phyloP scores from a whole-genome alignment of 2,113 vertebrate species.

The Amphiprion percula region DNA sequence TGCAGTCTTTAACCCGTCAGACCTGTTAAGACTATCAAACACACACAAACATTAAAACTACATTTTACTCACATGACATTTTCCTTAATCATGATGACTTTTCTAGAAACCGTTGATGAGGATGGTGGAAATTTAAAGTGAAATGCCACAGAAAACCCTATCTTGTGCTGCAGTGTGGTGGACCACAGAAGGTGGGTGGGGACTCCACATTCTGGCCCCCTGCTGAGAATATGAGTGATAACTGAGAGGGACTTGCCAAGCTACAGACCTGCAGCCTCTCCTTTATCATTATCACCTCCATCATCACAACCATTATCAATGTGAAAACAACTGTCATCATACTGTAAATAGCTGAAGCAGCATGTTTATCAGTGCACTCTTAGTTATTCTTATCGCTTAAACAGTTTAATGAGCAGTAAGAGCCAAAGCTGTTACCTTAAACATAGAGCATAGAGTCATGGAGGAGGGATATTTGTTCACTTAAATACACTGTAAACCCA shows the following conservation, averaged over 20 bases:
- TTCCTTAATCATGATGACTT: conserved; percentile 14
- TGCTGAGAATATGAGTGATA: conserved; percentile 43
- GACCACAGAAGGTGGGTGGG: conserved; percentile 77
- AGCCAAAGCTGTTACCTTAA: background rate
- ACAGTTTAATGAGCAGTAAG: background rate
- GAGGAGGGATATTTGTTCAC: too few species aligned
- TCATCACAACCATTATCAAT: conserved; percentile 2
- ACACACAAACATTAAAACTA: background rate
- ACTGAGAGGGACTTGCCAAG: conserved; percentile 62
- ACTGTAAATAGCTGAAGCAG: background rate
- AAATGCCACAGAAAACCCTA: conserved; percentile 51
- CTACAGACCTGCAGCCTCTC: conserved; percentile 29
- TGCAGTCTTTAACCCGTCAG: background rate
- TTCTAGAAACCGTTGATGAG: conserved; percentile 56
- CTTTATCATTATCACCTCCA: conserved; percentile 21
- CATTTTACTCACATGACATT: background rate
- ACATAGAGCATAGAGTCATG: background rate
- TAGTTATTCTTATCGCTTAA: background rate
- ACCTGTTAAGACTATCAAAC: background rate
- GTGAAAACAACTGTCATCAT: background rate
- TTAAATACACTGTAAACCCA: too few species aligned
- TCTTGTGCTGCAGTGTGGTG: conserved; percentile 46
- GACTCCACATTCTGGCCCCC: conserved; percentile 57
- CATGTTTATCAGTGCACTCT: background rate
- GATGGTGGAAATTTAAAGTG: conserved; percentile 46